phyloP scores from a whole-genome alignment of 1,140 invertebrate species.

The Ruditapes philippinarum region DNA sequence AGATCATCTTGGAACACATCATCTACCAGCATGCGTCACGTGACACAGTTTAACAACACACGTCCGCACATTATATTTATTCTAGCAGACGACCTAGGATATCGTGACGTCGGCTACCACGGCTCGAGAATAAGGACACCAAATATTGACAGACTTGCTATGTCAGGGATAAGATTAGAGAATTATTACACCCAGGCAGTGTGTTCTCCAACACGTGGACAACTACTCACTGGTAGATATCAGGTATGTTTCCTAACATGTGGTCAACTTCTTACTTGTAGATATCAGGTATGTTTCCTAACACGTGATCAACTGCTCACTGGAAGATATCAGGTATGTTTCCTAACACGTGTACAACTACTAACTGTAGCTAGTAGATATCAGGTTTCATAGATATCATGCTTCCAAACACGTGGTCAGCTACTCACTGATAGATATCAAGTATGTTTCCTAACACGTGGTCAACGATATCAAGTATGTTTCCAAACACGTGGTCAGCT shows the following conservation, averaged over 20 bases:
- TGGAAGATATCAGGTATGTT: too few species aligned
- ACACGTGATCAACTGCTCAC: too few species aligned
- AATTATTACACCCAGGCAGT: constrained; percentile 84
- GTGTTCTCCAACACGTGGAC: constrained; percentile 82
- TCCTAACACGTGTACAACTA: too few species aligned
- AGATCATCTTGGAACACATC: too few species aligned
- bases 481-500: too few species aligned
- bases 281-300: too few species aligned
- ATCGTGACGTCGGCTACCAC: constrained; percentile 95
- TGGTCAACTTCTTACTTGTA: background rate
- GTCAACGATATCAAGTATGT: too few species aligned
- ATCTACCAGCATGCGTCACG: background rate
- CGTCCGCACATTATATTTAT: constrained; percentile 24
- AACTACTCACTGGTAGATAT: constrained; percentile 81
- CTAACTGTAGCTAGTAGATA: too few species aligned
- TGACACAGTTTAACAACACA: background rate
- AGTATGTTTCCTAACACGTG: too few species aligned
- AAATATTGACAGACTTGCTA: constrained; percentile 81
- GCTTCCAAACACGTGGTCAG: too few species aligned
- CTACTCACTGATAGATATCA: too few species aligned
- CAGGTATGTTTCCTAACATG: constrained; percentile 45
- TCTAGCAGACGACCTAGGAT: constrained; percentile 28
- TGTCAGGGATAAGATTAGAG: constrained; percentile 79
- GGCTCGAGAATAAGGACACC: constrained; percentile 90
- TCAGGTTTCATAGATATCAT: too few species aligned